phyloP scores from a whole-genome alignment of 2,797 vertebrate species.

The Sebastes oblongus region DNA sequence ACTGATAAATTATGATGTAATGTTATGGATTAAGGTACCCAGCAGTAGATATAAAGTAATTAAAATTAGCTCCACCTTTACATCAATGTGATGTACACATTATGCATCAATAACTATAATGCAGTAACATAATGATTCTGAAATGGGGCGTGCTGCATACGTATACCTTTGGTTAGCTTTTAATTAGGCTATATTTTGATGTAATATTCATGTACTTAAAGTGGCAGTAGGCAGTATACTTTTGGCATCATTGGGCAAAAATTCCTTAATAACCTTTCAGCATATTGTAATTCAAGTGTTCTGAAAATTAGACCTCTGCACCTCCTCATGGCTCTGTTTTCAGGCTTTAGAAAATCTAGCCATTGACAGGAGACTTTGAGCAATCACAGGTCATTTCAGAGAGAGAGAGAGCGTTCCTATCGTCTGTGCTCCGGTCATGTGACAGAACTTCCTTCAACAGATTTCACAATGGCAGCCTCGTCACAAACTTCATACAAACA shows the following conservation, averaged over 20 bases:
- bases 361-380: accelerated
- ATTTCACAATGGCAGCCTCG: no score
- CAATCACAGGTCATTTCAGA: no score
- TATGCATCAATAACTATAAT: neutral
- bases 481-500: no score
- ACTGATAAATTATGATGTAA: neutral
- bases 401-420: no score
- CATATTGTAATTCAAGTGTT: no score
- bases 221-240: no score
- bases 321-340: no score
- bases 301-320: no score
- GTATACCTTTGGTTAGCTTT: neutral
- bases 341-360: no score
- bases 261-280: no score
- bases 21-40: neutral
- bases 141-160: neutral
- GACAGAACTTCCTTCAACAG: no score
- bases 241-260: no score
- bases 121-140: neutral
- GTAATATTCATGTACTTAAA: neutral
- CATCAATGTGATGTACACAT: neutral
- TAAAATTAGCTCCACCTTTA: neutral
- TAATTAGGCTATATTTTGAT: neutral
- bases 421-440: accelerated
- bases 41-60: neutral